A percentile compares a stretch with the other conserved stretches of the same genome.
phyloP scores from a whole-genome alignment of 1,140 invertebrate species.

The Phocides pigmalion region DNA sequence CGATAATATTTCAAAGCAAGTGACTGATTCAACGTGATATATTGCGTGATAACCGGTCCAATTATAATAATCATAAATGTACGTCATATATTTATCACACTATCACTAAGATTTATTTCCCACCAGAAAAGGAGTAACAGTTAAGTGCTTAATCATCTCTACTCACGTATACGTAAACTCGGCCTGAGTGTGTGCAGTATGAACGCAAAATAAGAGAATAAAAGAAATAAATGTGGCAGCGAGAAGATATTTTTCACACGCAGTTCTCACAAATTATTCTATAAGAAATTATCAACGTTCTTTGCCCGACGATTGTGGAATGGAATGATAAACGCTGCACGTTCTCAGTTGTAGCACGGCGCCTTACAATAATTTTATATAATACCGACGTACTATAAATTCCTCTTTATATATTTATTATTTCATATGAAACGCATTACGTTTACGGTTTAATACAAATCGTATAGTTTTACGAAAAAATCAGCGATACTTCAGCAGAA shows the following conservation, averaged over 20 bases:
- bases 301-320: conserved; percentile 50
- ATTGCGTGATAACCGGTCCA: neutral
- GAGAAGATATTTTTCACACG: conserved; percentile 70
- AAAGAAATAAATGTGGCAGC: conserved; percentile 49
- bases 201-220: conserved; percentile 54
- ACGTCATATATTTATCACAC: neutral
- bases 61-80: neutral
- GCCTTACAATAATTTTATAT: conserved; percentile 37
- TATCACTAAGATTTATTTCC: conserved; percentile 30
- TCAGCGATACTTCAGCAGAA: too few relatives aligned
- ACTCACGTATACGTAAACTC: conserved; percentile 12
- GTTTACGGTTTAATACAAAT: neutral
- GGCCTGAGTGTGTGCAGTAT: conserved; percentile 49
- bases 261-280: conserved; percentile 56
- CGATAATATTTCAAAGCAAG: too few relatives aligned
- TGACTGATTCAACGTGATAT: conserved; percentile 3
- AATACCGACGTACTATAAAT: conserved; percentile 13
- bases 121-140: conserved; percentile 21
- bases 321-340: conserved; percentile 59
- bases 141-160: conserved; percentile 24
- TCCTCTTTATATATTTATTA: neutral
- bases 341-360: conserved; percentile 30
- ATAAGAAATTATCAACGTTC: conserved; percentile 62
- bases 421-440: neutral
- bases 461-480: too few relatives aligned